These are phyloP conservation scores for Drosophila kikkawai DNA, from an alignment of 1,140 invertebrate genomes.

Conservation along the genomic window DNA sequence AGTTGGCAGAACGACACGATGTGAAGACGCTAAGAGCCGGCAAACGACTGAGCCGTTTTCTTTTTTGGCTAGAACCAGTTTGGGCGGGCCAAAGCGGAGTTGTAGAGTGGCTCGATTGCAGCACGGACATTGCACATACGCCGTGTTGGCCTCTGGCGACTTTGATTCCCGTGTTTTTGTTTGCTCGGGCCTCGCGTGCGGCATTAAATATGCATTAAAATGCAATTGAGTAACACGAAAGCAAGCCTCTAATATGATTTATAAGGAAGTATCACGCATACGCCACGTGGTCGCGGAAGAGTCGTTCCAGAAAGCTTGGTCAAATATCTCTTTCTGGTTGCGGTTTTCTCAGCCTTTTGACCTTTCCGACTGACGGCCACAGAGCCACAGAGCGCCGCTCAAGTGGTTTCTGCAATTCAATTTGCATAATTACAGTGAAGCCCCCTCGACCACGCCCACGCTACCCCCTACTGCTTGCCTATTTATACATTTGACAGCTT, in stretches of 20 bases:
- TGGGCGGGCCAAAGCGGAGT: conserved; percentile 37
- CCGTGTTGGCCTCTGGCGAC: conserved; percentile 61
- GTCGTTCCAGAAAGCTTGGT: conserved; percentile 1
- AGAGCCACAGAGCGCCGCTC: neutral
- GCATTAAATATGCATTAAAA: conserved; percentile 78
- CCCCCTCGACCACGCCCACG: neutral
- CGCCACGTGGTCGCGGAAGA: conserved; percentile 1
- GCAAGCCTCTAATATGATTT: conserved; percentile 41
- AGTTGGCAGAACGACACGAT: conserved; percentile 46
- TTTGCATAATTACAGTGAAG: conserved; percentile 72
- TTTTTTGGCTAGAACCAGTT: conserved; percentile 33
- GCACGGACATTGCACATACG: conserved; percentile 68
- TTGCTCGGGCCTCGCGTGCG: conserved; percentile 53
- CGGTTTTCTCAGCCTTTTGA: conserved; percentile 57
- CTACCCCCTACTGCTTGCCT: neutral
- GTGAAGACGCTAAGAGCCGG: conserved; percentile 69
- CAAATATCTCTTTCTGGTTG: conserved; percentile 15
- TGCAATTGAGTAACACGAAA: conserved; percentile 63
- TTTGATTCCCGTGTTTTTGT: conserved; percentile 29
- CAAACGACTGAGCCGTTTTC: conserved; percentile 57
- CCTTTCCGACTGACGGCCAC: conserved; percentile 47
- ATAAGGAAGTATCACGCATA: conserved; percentile 62
- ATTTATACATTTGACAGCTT: conserved; percentile 59
- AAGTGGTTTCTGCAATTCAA: conserved; percentile 48
- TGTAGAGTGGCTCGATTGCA: conserved; percentile 45